Conservation (phyloP, 30 jellyfish, hydroid and myxozoan genomes). For the Aurelia aurita region DNA sequence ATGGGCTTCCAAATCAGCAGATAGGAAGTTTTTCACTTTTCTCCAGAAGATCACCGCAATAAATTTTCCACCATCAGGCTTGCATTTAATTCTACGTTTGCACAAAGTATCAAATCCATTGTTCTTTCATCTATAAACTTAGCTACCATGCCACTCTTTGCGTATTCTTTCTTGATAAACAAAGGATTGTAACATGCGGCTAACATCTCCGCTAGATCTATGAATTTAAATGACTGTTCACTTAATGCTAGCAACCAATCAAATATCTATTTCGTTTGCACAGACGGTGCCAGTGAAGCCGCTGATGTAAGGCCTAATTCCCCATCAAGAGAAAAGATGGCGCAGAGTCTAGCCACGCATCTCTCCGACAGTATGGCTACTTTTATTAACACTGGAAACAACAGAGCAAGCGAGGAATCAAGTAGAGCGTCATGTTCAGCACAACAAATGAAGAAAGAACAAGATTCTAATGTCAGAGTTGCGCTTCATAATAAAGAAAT, state of each 20-base stretch:
- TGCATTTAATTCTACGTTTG: too few relatives aligned
- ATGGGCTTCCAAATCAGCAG: too few relatives aligned
- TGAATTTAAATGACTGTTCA: too few relatives aligned
- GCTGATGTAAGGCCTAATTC: slow-evolving; percentile 54
- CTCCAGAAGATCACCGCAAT: too few relatives aligned
- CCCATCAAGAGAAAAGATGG: slow-evolving; percentile 77
- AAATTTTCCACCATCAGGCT: too few relatives aligned
- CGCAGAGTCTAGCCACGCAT: slow-evolving; percentile 74
- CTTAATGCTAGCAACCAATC: slow-evolving; percentile 1
- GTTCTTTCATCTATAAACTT: too few relatives aligned
- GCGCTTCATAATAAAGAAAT: slow-evolving; percentile 85
- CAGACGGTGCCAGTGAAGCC: slow-evolving; percentile 80
- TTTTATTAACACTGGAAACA: slow-evolving; percentile 61
- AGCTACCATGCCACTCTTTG: too few relatives aligned
- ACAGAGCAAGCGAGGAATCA: slow-evolving; percentile 37
- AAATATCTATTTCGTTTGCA: slow-evolving; percentile 26
- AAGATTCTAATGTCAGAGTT: slow-evolving; percentile 78
- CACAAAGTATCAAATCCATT: too few relatives aligned
- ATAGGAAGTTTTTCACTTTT: too few relatives aligned
- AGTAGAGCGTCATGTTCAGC: slow-evolving; percentile 26
- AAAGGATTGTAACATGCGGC: too few relatives aligned
- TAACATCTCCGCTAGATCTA: too few relatives aligned
- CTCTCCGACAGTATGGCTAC: slow-evolving; percentile 77
- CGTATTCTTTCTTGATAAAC: too few relatives aligned
- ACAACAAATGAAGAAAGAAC: slow-evolving; percentile 69